Base-by-base conservation (phyloP, 2,113 vertebrate genomes). In the Tragelaphus strepsiceros region DNA sequence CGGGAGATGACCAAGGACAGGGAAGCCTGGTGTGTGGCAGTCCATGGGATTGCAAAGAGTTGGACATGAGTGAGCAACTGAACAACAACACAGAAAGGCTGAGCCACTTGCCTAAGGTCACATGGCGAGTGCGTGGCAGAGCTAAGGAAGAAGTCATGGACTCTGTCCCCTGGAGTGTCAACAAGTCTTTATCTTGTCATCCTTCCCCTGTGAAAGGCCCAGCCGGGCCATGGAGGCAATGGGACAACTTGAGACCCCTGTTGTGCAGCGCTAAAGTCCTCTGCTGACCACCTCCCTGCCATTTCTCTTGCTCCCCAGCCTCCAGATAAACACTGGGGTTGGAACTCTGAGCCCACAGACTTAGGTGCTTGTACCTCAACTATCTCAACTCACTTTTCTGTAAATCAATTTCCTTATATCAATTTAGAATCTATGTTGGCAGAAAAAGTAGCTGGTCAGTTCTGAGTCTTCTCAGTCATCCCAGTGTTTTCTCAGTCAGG, bases 241-340 rank as follows among this genome's bases (percentile, higher is more conserved):
- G 26, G 56, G 53, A 26, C 53, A 15, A 6, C 9, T n/a, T 9
- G 51, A 64, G 49, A 28, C 14, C 10, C 7, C 12, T 17, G 15
- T 14, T n/a, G 2, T 2, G 30, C 0, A 13, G n/a, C 28, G 24
- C 19, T 0, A 0, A 19, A 21, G 28, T 32, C 15, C 4, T 13
- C 35, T 53, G 58, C 8, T 1, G 7, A 8, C 17, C 1, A 22
- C 7, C n/a, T 56, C 39, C 39, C 26, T 6, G n/a, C 24, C 49
- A 17, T 28, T 35, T 64, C 30, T 58, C 46, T 22, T 26, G 39
- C 74, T 80, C 59, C 13, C n/a, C 22, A 3, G 12, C 91, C 49
- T 53, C 35, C 24, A 14, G 6, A 15, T 28, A 6, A 49, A 30
- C 6, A 8, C 28, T 0, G 6, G 11, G 39, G 61, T 14, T 3